Conservation (phyloP, 2,113 vertebrate species). For the Rhombomys opimus region DNA sequence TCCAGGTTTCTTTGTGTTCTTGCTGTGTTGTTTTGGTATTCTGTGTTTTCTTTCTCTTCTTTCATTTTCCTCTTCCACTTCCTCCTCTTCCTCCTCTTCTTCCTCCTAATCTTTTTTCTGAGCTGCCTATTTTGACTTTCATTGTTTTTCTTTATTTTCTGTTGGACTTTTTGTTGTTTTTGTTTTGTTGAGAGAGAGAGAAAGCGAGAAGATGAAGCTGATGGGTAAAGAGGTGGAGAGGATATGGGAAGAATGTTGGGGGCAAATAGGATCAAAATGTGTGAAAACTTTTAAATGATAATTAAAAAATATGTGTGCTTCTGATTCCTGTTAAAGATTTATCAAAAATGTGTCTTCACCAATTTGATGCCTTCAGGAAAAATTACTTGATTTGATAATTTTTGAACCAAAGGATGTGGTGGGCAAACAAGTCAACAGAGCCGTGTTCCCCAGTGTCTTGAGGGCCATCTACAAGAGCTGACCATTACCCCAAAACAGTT, state of each 20-base stretch:
- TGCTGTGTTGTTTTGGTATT: not conserved
- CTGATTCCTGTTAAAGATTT: constrained; percentile 41
- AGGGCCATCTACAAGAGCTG: constrained; percentile 22
- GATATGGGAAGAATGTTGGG: not conserved
- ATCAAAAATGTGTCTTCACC: constrained; percentile 52
- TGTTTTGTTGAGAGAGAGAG: not conserved
- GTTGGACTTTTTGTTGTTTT: not conserved
- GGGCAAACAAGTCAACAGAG: constrained; percentile 32
- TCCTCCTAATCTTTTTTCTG: not conserved
- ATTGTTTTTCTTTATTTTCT: not conserved
- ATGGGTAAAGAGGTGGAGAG: not conserved
- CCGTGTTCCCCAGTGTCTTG: not conserved
- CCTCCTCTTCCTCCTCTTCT: too few species aligned
- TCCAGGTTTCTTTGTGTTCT: not conserved
- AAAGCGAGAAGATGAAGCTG: not conserved
- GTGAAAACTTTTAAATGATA: not conserved
- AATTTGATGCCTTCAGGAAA: constrained; percentile 19
- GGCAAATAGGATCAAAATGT: not conserved
- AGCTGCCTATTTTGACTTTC: not conserved
- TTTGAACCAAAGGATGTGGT: not conserved
- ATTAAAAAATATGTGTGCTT: not conserved
- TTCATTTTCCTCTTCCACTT: not conserved
- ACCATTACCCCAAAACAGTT: not conserved
- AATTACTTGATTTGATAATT: constrained; percentile 28
- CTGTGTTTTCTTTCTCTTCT: not conserved